Evolutionary conservation across 2,888 invertebrate species (phyloP).

Genomic region (Drosophila basisetae): DNA sequence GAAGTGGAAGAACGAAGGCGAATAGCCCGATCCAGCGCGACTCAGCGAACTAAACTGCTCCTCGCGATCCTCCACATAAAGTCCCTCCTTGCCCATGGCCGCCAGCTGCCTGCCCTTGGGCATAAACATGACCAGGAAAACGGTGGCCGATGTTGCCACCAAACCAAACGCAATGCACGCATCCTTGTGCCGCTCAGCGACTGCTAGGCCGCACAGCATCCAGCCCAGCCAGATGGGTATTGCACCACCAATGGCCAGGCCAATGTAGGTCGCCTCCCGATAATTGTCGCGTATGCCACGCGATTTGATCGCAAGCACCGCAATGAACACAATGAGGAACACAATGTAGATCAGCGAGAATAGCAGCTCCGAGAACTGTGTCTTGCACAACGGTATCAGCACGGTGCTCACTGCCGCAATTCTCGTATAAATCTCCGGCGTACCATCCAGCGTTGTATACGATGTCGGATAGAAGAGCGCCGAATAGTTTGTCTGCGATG

Average conservation of each 20-base stretch:
- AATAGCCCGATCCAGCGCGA: constrained; percentile 92
- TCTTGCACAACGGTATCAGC: constrained; percentile 87
- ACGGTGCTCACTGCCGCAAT: constrained; percentile 83
- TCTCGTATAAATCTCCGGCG: constrained; percentile 79
- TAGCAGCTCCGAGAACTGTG: constrained; percentile 90
- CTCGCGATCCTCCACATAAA: constrained; percentile 92
- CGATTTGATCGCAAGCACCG: constrained; percentile 93
- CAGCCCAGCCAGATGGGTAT: constrained; percentile 95
- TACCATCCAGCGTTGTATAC: constrained; percentile 69
- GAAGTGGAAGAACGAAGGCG: constrained; percentile 96
- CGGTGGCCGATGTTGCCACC: constrained; percentile 92
- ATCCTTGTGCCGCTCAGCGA: constrained; percentile 92
- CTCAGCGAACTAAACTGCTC: constrained; percentile 93
- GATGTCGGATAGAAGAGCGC: constrained; percentile 76
- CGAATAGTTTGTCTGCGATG: constrained; percentile 76
- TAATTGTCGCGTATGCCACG: constrained; percentile 96
- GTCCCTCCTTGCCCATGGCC: constrained; percentile 95
- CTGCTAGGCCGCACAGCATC: constrained; percentile 92
- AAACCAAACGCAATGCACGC: constrained; percentile 96
- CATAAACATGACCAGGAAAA: constrained; percentile 97
- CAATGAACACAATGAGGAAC: constrained; percentile 93
- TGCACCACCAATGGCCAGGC: constrained; percentile 93
- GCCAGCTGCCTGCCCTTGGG: constrained; percentile 96
- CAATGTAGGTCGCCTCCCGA: constrained; percentile 96
- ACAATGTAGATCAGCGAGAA: constrained; percentile 93